Evolutionary conservation across 2,888 invertebrate genomes (phyloP), one percentile per base, ranked within the genome.

Genomic region (Bombylius major): DNA sequence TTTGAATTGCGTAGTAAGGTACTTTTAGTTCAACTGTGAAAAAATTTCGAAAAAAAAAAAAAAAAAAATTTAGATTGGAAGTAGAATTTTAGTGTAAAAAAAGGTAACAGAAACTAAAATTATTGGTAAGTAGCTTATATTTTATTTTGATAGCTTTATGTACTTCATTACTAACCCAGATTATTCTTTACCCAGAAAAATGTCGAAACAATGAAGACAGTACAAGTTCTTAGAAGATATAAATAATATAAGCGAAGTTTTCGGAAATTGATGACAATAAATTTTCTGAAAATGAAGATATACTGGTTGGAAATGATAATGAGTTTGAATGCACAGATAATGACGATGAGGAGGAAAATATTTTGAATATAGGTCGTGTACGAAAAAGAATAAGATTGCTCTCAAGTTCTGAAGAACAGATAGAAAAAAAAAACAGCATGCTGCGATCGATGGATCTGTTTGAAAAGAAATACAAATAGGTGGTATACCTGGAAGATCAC

Each of bases 211-310:
- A 55, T 47, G 51, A 59, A 57, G 49, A 49, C 58, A 56, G 58
- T 56, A 56, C 57, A 57, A 57, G 55, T 57, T 51, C 56, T 56
- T 58, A 58, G 48, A 57, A 57, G 54, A 54, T 36, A 57, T 53
- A 59, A 55, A 55, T 57, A 57, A 59, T 51, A 55, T 57, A 46
- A 51, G n/a, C 55, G 55, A 55, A 59, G 55, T 59, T 52, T 55
- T 59, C 59, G 23, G 59, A 55, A 57, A 54, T 56, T 55, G 39
- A 47, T 58, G 59, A 59, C 53, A 54, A 59, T 50, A 57, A 58
- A 58, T 51, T 51, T 53, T 59, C 59, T 56, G 57, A 58, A 58
- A 59, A 51, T 53, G 59, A 57, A 58, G 56, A 55, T 53, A 50
- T 55, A 55, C 39, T 55, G 50, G 55, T 55, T 59, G 53, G 39